These are phyloP conservation scores for Colostygia pectinataria DNA, from an alignment of 2,888 invertebrate genomes.

Conservation along the genomic window DNA sequence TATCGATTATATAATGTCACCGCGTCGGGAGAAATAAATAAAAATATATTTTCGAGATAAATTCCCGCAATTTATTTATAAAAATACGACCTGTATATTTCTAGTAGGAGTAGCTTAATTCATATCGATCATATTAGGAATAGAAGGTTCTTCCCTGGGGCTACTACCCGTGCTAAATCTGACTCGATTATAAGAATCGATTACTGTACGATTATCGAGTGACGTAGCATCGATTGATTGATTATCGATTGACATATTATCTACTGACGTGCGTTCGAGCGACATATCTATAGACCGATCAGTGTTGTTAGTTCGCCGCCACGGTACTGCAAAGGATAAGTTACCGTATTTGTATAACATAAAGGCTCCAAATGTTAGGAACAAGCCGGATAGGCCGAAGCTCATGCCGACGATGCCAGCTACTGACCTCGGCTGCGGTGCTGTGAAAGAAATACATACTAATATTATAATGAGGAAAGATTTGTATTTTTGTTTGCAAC, in stretches of 20 bases:
- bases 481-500: too few species aligned
- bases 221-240: background rate
- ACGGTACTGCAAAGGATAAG: slow-evolving; percentile 5
- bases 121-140: too few species aligned
- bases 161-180: slow-evolving; percentile 8
- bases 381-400: slow-evolving; percentile 43
- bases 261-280: too few species aligned
- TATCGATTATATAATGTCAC: too few species aligned
- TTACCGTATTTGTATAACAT: slow-evolving; percentile 48
- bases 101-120: too few species aligned
- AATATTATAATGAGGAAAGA: too few species aligned
- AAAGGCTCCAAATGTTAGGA: slow-evolving; percentile 44
- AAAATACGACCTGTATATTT: too few species aligned
- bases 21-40: too few species aligned
- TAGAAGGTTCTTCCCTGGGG: slow-evolving; percentile 1
- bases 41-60: too few species aligned
- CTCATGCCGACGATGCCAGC: slow-evolving; percentile 60
- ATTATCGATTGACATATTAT: slow-evolving; percentile 8
- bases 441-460: slow-evolving; percentile 37
- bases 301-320: slow-evolving; percentile 18
- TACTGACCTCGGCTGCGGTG: slow-evolving; percentile 32
- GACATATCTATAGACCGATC: slow-evolving; percentile 5
- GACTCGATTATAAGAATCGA: background rate
- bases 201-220: background rate
- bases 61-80: too few species aligned